These are phyloP conservation scores for Cremastobaeus sp. DNA, from an alignment of 2,888 invertebrate genomes.

Conservation along the genomic window DNA sequence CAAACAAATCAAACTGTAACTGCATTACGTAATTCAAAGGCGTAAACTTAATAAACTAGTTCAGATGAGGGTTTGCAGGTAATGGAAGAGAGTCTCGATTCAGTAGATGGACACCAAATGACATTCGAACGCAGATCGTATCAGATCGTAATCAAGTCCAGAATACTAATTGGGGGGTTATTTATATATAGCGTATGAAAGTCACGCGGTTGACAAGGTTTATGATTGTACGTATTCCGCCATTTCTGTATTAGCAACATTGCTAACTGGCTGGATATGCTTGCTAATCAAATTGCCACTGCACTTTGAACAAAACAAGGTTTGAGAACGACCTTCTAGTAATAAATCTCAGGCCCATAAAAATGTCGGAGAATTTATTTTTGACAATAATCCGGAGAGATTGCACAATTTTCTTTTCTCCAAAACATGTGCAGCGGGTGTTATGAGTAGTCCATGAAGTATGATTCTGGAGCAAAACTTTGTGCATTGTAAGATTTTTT, in stretches of 20 bases:
- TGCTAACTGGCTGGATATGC: too few relatives aligned
- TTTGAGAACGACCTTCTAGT: too few relatives aligned
- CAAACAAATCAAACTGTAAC: conserved; percentile 42
- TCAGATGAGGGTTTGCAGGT: conserved; percentile 44
- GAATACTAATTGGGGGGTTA: conserved; percentile 54
- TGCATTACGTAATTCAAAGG: conserved; percentile 45
- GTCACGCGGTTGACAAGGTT: conserved; percentile 32
- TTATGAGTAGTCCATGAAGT: conserved; percentile 50
- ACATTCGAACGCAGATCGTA: conserved; percentile 54
- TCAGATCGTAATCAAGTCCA: conserved; percentile 49
- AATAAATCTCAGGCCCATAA: too few relatives aligned
- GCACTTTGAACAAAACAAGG: too few relatives aligned
- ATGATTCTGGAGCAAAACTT: conserved; percentile 61
- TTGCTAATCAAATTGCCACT: too few relatives aligned
- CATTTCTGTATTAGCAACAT: conserved; percentile 15
- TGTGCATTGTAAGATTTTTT: conserved; percentile 63
- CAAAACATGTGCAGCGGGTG: conserved; percentile 34
- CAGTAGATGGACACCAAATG: conserved; percentile 52
- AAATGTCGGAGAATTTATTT: too few relatives aligned
- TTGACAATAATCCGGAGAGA: too few relatives aligned
- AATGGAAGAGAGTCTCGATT: conserved; percentile 49
- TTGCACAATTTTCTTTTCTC: conserved; percentile 28
- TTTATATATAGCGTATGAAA: conserved; percentile 44
- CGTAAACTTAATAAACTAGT: conserved; percentile 55
- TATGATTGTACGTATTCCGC: conserved; percentile 22